These are phyloP conservation scores for Arctopsyche grandis DNA, from an alignment of 1,140 invertebrate species.

Conservation along the genomic window DNA sequence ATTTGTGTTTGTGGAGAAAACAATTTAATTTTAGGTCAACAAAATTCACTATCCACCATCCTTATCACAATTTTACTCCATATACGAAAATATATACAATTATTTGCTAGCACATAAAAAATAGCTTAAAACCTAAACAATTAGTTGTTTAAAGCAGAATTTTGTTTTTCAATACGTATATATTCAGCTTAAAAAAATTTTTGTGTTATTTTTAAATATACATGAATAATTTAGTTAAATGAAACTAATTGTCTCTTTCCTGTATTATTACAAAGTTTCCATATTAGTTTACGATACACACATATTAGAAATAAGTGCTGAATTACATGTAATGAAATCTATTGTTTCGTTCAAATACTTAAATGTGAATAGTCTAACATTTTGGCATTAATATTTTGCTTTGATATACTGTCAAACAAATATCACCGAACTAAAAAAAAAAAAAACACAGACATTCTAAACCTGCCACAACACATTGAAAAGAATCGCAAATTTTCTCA, in stretches of 20 bases:
- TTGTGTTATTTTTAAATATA: background rate
- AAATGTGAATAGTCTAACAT: too few species aligned
- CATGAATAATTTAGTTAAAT: background rate
- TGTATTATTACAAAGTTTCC: too few species aligned
- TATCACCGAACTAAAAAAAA: background rate
- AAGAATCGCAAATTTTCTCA: background rate
- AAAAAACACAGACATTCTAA: too few species aligned
- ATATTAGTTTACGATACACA: too few species aligned
- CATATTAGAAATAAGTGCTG: too few species aligned
- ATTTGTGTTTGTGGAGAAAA: background rate
- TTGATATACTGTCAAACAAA: background rate
- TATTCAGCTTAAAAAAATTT: too few species aligned
- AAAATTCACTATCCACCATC: conserved; percentile 10
- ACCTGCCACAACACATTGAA: too few species aligned
- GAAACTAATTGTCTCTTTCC: background rate
- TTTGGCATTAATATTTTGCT: too few species aligned
- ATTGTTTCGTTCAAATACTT: too few species aligned
- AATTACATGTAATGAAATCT: too few species aligned
- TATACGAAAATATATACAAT: background rate
- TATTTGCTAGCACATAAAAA: background rate
- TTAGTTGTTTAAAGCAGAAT: background rate
- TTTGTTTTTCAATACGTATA: too few species aligned
- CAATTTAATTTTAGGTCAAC: conserved; percentile 1
- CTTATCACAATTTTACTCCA: conserved; percentile 18
- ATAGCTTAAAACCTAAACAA: background rate